These are phyloP conservation scores for Carabus problematicus DNA, from an alignment of 2,888 invertebrate genomes.

Conservation along the genomic window DNA sequence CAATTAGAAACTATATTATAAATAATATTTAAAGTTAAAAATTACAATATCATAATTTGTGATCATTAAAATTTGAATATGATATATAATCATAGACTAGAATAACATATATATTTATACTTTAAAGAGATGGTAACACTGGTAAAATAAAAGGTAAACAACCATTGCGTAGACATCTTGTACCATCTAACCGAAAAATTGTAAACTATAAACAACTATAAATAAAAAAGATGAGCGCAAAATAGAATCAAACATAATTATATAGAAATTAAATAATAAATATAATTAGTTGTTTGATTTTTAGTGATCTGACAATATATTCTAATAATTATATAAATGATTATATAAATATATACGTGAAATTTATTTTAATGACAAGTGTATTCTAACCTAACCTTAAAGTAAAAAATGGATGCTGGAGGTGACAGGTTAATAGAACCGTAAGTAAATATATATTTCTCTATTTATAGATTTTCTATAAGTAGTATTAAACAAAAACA, in stretches of 20 bases:
- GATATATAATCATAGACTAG: background rate
- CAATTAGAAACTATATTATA: no score
- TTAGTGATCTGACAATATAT: no score
- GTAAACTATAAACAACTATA: background rate
- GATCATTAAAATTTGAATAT: background rate
- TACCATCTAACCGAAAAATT: no score
- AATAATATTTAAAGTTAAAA: no score
- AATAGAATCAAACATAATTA: background rate
- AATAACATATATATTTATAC: background rate
- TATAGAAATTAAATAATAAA: no score
- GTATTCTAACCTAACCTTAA: conserved; percentile 39
- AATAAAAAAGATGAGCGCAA: background rate
- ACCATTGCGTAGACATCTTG: background rate
- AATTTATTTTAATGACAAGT: conserved; percentile 32
- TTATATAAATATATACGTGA: no score
- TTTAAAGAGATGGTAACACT: no score
- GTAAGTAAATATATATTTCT: conserved; percentile 27
- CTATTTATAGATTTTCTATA: conserved; percentile 24
- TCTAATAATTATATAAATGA: no score
- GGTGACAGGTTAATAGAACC: conserved; percentile 55
- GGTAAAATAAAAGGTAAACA: background rate
- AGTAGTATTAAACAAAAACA: background rate
- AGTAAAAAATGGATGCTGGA: conserved; percentile 56
- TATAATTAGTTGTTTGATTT: no score
- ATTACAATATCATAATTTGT: no score